Conservation (phyloP, 2,113 vertebrate genomes). For the Neodontobutis hainanensis region DNA sequence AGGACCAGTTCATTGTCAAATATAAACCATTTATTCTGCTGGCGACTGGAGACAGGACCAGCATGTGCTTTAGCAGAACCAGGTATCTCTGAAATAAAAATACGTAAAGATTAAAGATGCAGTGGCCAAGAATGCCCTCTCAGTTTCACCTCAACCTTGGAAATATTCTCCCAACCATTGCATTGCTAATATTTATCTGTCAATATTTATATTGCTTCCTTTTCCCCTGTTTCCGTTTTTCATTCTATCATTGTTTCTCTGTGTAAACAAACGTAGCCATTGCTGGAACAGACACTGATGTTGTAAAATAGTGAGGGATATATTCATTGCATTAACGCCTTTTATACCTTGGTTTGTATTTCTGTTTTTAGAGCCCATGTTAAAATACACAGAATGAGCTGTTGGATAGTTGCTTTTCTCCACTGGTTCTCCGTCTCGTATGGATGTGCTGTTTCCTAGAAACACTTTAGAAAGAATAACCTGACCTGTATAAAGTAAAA, state of each 20-base stretch:
- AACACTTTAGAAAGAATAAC: constrained; percentile 84
- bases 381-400: constrained; percentile 80
- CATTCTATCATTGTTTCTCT: too few species aligned
- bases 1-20: constrained; percentile 85
- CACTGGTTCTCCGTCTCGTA: constrained; percentile 60
- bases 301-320: neutral
- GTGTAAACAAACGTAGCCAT: too few species aligned
- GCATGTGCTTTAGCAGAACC: constrained; percentile 43
- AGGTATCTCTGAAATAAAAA: constrained; percentile 44
- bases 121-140: too few species aligned
- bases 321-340: neutral
- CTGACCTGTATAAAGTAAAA: constrained; percentile 70
- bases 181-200: too few species aligned
- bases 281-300: neutral
- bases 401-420: constrained; percentile 70
- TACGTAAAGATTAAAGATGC: constrained; percentile 1
- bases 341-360: constrained; percentile 37
- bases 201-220: too few species aligned
- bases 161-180: too few species aligned
- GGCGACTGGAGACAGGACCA: constrained; percentile 68
- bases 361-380: constrained; percentile 62
- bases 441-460: constrained; percentile 76
- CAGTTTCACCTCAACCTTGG: too few species aligned
- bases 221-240: too few species aligned
- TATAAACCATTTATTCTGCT: constrained; percentile 82